Conservation (phyloP, 2,888 invertebrate genomes). For the Protophormia terraenovae region DNA sequence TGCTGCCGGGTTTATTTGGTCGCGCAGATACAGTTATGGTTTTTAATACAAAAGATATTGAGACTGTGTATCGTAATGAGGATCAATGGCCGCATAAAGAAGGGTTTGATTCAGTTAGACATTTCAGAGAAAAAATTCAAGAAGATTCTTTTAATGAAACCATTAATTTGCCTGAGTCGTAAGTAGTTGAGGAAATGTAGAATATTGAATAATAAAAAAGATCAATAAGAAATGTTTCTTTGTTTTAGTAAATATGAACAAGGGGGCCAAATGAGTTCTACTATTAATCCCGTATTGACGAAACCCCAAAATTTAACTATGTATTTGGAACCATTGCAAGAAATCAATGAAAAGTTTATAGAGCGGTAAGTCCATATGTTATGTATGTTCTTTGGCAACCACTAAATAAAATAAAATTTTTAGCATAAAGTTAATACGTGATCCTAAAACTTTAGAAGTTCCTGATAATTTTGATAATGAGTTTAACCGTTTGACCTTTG, state of each 20-base stretch:
- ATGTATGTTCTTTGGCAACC: neutral
- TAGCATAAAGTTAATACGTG: conserved; percentile 77
- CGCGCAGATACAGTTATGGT: conserved; percentile 76
- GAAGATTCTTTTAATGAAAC: conserved; percentile 40
- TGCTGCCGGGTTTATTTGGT: conserved; percentile 77
- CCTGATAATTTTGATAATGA: conserved; percentile 82
- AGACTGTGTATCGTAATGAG: conserved; percentile 81
- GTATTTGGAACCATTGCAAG: conserved; percentile 81
- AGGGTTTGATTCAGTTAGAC: conserved; percentile 75
- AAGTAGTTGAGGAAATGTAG: no score
- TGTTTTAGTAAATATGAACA: conserved; percentile 83
- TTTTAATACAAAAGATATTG: conserved; percentile 82
- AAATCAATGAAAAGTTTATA: conserved; percentile 79
- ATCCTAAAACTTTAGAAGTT: conserved; percentile 76
- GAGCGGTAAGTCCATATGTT: conserved; percentile 55
- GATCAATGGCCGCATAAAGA: conserved; percentile 81
- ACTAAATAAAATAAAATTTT: neutral
- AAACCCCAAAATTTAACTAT: conserved; percentile 82
- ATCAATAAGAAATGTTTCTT: neutral
- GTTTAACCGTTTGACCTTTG: conserved; percentile 83
- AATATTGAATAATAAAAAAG: no score
- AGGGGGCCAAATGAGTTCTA: conserved; percentile 85
- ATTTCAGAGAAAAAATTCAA: conserved; percentile 73
- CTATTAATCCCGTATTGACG: conserved; percentile 85
- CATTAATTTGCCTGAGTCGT: conserved; percentile 70